These are phyloP conservation scores for Heteractis magnifica DNA, from an alignment of 92 coral and sea anemone genomes.

Conservation along the genomic window DNA sequence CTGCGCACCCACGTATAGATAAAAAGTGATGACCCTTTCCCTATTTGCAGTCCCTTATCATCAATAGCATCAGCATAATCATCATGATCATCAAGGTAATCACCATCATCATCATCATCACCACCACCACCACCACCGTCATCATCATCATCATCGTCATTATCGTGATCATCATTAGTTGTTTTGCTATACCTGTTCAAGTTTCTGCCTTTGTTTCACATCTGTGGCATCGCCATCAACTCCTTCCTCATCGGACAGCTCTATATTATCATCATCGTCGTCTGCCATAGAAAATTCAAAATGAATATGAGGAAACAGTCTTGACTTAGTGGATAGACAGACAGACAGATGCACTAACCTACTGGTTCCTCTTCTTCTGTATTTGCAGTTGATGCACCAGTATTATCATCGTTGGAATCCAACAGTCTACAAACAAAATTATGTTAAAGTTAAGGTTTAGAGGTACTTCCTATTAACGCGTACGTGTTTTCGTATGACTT, in stretches of 20 bases:
- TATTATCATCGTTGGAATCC: slow-evolving; percentile 1
- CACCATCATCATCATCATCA: background rate
- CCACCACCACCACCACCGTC: background rate
- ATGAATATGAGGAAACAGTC: background rate
- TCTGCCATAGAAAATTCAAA: slow-evolving; percentile 25
- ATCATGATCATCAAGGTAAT: background rate
- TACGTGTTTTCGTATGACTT: too few species aligned
- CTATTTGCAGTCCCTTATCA: too few species aligned
- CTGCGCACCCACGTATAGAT: too few species aligned
- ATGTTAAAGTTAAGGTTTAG: background rate
- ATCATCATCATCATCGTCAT: background rate
- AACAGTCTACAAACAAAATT: slow-evolving; percentile 16
- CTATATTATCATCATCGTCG: slow-evolving; percentile 93
- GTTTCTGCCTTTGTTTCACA: slow-evolving; percentile 68
- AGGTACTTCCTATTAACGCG: background rate
- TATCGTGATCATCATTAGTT: background rate
- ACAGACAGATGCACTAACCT: background rate
- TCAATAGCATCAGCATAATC: background rate
- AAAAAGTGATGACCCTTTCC: too few species aligned
- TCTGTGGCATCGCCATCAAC: slow-evolving; percentile 96
- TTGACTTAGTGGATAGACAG: background rate
- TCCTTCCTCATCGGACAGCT: slow-evolving; percentile 91
- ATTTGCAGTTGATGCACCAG: background rate
- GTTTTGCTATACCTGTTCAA: slow-evolving; percentile 69
- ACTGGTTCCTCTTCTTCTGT: background rate